These are phyloP conservation scores for Cephalopholis sonnerati DNA, from an alignment of 2,113 vertebrate genomes.

Conservation along the genomic window DNA sequence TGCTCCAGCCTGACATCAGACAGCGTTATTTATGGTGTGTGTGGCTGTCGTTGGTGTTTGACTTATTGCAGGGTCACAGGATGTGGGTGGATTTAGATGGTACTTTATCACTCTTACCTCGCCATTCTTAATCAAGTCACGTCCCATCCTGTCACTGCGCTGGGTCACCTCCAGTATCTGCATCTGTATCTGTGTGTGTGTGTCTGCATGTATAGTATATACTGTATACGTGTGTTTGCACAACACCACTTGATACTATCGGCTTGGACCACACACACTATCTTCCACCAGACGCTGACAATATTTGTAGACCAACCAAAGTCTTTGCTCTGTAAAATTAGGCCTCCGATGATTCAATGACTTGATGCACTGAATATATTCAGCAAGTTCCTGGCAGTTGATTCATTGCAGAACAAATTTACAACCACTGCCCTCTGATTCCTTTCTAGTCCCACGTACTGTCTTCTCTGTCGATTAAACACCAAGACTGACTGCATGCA, in stretches of 20 bases:
- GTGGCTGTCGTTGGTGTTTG: slow-evolving; percentile 75
- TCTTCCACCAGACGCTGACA: slow-evolving; percentile 5
- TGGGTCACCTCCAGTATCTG: slow-evolving; percentile 82
- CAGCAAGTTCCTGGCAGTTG: not conserved
- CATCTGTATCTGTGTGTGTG: slow-evolving; percentile 70
- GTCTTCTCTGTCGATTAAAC: not conserved
- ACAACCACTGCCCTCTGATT: not conserved
- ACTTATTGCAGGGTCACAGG: slow-evolving; percentile 80
- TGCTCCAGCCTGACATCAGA: slow-evolving; percentile 54
- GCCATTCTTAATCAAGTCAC: slow-evolving; percentile 80
- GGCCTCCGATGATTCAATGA: not conserved
- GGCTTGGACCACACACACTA: slow-evolving; percentile 64
- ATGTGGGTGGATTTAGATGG: slow-evolving; percentile 79
- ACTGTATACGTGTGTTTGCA: slow-evolving; percentile 40
- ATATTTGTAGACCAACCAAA: not conserved
- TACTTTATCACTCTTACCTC: slow-evolving; percentile 80
- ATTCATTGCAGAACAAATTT: slow-evolving; percentile 20
- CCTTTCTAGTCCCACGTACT: not conserved
- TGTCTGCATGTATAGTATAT: slow-evolving; percentile 34
- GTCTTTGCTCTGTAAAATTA: slow-evolving; percentile 10
- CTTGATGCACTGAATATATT: not conserved
- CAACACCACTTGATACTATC: slow-evolving; percentile 57
- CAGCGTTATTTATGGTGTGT: slow-evolving; percentile 76
- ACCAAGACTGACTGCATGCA: not conserved
- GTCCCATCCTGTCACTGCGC: slow-evolving; percentile 68